These are phyloP conservation scores for Craseonycteris thonglongyai DNA, from an alignment of 2,113 vertebrate species.

Conservation along the genomic window DNA sequence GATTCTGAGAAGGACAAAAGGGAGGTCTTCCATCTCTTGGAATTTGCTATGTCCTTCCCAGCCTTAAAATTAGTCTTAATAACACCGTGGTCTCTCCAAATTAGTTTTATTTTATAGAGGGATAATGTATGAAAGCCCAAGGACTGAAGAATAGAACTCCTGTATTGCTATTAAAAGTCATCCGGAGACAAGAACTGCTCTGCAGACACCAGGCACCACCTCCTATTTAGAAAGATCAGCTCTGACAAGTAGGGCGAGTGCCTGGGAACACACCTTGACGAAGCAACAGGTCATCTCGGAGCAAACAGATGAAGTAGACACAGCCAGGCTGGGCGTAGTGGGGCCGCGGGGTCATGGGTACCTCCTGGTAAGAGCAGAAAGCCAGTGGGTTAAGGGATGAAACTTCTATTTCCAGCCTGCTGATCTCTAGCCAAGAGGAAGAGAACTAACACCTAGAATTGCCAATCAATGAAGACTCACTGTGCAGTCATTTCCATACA, in stretches of 20 bases:
- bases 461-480: neutral
- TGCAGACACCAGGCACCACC: neutral
- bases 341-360: slow-evolving; percentile 98
- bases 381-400: neutral
- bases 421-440: neutral
- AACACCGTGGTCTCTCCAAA: neutral
- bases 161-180: neutral
- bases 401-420: neutral
- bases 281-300: slow-evolving; percentile 94
- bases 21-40: neutral
- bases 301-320: slow-evolving; percentile 95
- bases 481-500: neutral
- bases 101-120: neutral
- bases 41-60: neutral
- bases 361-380: slow-evolving; percentile 83
- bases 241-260: neutral
- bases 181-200: neutral
- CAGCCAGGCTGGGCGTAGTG: slow-evolving; percentile 95
- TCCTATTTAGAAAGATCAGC: neutral
- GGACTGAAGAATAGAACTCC: neutral
- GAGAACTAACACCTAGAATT: neutral
- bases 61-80: neutral
- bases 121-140: neutral
- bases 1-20: neutral
- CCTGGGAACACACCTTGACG: slow-evolving; percentile 86